These are phyloP conservation scores for Drepanosiphum platanoidis DNA, from an alignment of 2,888 invertebrate genomes.

Conservation along the genomic window DNA sequence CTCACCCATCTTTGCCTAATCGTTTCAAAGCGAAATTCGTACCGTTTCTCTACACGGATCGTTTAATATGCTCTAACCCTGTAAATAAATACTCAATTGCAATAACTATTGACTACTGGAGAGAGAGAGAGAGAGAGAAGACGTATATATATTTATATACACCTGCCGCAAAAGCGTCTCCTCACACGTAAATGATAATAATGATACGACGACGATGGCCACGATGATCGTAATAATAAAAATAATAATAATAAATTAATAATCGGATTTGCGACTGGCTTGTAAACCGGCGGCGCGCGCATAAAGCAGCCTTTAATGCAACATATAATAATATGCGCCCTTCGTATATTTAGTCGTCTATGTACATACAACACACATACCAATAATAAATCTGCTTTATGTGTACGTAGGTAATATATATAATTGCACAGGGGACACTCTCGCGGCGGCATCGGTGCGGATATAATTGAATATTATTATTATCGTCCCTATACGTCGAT, in stretches of 20 bases:
- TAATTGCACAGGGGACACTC: not conserved
- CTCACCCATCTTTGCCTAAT: too few relatives aligned
- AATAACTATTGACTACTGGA: not conserved
- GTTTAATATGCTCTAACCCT: not conserved
- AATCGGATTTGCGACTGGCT: not conserved
- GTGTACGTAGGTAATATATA: not conserved
- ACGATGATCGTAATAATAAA: too few relatives aligned
- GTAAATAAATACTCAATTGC: not conserved
- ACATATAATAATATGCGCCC: not conserved
- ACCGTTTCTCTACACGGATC: not conserved
- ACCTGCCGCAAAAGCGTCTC: not conserved
- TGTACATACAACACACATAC: too few relatives aligned
- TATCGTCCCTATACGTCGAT: not conserved
- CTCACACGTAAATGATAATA: not conserved
- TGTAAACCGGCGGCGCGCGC: not conserved
- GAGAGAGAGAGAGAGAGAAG: too few relatives aligned
- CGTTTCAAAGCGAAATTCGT: not conserved
- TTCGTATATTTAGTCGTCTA: not conserved
- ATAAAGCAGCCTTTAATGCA: not conserved
- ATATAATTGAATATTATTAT: conserved; percentile 11
- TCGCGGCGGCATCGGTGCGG: not conserved
- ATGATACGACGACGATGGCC: not conserved
- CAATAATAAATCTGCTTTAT: not conserved
- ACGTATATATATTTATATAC: too few relatives aligned
- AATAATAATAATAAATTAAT: not conserved